Conservation (phyloP, 1,140 invertebrate species). For the Penaeus indicus region DNA sequence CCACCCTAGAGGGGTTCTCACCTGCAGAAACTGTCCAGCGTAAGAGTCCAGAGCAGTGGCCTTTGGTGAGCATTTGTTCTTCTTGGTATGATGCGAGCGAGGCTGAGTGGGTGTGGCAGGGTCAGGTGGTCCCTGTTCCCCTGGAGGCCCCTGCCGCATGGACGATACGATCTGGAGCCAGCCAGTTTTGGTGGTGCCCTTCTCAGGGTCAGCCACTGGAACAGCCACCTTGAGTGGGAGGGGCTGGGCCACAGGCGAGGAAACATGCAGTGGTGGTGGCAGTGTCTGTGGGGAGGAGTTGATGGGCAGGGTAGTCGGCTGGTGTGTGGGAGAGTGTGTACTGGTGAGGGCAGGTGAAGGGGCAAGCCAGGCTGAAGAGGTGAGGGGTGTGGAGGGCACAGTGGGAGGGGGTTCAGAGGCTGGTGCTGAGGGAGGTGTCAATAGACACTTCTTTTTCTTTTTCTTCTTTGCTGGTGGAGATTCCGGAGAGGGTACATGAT, state of each 20-base stretch:
- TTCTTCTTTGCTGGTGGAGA: constrained; percentile 43
- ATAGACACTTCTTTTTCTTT: constrained; percentile 45
- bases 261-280: not conserved
- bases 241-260: not conserved
- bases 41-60: constrained; percentile 28
- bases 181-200: constrained; percentile 34
- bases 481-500: constrained; percentile 32
- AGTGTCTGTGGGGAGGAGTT: not conserved
- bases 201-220: constrained; percentile 25
- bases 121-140: not conserved
- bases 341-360: too few species aligned
- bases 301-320: not conserved
- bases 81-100: not conserved
- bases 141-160: constrained; percentile 46
- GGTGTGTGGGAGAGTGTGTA: too few species aligned
- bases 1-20: not conserved
- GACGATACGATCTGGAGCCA: constrained; percentile 60
- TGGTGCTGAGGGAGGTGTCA: not conserved
- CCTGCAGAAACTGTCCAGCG: constrained; percentile 57
- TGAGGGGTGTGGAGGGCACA: not conserved
- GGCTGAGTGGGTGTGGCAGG: constrained; percentile 26
- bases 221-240: constrained; percentile 30
- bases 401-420: not conserved
- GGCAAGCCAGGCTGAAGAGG: not conserved
- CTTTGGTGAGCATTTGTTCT: constrained; percentile 35